Evolutionary conservation across 2,888 invertebrate genomes (phyloP).

Genomic region (Noctua janthe): DNA sequence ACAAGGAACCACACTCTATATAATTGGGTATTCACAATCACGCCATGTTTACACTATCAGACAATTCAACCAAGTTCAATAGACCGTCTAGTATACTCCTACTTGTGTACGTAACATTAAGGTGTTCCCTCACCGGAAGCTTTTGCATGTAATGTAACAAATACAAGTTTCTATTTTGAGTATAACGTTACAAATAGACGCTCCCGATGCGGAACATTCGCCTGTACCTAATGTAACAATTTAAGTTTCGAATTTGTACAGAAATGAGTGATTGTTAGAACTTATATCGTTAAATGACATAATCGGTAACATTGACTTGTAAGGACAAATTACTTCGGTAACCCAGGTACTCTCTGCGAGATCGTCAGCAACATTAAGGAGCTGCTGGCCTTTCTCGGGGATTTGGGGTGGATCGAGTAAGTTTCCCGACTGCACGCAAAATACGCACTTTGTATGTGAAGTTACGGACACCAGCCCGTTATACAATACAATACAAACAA

Average conservation of each 20-base stretch:
- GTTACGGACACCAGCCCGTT: too few species aligned
- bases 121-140: not conserved
- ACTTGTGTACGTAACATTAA: not conserved
- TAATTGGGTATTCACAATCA: conserved; percentile 4
- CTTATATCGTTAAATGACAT: too few species aligned
- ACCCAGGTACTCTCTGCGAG: too few species aligned
- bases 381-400: too few species aligned
- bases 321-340: too few species aligned
- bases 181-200: not conserved
- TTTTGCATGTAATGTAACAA: not conserved
- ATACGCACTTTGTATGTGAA: too few species aligned
- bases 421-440: too few species aligned
- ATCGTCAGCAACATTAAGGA: too few species aligned
- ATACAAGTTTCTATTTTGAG: not conserved
- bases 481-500: conserved; percentile 1
- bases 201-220: not conserved
- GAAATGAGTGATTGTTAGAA: too few species aligned
- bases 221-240: too few species aligned
- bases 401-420: too few species aligned
- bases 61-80: conserved; percentile 31
- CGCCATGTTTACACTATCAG: not conserved
- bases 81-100: not conserved
- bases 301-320: conserved; percentile 11
- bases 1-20: not conserved
- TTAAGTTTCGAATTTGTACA: too few species aligned